phyloP scores from a whole-genome alignment of 2,888 invertebrate genomes.

The Brachyptera risi region DNA sequence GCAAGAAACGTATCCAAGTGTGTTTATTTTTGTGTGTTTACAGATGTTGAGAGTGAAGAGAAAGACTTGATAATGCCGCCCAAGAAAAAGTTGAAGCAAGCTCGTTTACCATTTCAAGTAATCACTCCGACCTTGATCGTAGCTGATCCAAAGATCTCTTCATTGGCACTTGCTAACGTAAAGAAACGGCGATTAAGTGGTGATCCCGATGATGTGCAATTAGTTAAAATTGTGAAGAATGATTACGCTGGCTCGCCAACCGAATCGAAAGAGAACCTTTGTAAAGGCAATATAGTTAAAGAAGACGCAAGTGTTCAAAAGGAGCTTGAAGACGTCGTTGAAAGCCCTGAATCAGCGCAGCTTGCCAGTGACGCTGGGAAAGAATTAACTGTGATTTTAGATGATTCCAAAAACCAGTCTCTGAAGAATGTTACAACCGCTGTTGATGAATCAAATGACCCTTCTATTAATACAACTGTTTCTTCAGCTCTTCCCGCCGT shows the following conservation, averaged over 20 bases:
- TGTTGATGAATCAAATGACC: neutral
- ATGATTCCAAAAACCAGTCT: constrained; percentile 19
- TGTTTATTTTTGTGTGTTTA: too few relatives aligned
- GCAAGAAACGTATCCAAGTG: too few relatives aligned
- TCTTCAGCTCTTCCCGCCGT: too few relatives aligned
- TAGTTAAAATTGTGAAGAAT: constrained; percentile 41
- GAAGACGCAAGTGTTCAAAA: constrained; percentile 31
- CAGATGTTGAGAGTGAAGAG: too few relatives aligned
- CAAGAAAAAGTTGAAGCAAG: constrained; percentile 36
- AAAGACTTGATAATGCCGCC: constrained; percentile 10
- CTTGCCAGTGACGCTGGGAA: constrained; percentile 9
- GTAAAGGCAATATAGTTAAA: neutral
- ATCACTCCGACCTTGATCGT: constrained; percentile 45
- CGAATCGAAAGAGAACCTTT: constrained; percentile 45
- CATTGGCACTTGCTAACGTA: constrained; percentile 31
- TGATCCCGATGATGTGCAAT: constrained; percentile 45
- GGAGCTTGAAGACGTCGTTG: constrained; percentile 23
- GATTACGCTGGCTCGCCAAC: constrained; percentile 1
- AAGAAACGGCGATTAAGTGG: constrained; percentile 50
- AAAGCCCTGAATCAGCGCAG: constrained; percentile 38
- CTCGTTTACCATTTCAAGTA: constrained; percentile 57
- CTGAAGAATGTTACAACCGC: neutral
- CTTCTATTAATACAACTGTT: neutral
- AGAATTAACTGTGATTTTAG: constrained; percentile 29
- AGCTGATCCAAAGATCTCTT: constrained; percentile 38